Evolutionary conservation across 2,797 vertebrate genomes (phyloP).

Genomic region (Ciconia nigra): DNA sequence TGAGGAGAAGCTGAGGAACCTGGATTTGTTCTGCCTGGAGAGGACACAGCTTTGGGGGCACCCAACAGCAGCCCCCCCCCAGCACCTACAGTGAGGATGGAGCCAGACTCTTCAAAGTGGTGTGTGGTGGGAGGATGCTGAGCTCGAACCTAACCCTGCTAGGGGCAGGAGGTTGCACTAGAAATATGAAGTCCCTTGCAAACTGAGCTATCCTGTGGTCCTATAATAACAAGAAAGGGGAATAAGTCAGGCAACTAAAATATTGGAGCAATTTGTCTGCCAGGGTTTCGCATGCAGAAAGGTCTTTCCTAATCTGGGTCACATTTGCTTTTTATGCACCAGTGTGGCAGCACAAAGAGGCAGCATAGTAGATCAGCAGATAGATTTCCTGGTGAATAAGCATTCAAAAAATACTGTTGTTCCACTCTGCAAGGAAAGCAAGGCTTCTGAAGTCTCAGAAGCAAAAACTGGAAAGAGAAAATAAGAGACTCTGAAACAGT

Average conservation of each 20-base stretch:
- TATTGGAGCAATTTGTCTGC: not conserved
- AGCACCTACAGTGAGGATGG: not conserved
- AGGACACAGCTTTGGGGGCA: not conserved
- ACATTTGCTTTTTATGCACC: not conserved
- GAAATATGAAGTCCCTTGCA: not conserved
- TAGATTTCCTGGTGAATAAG: not conserved
- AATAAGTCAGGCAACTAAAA: not conserved
- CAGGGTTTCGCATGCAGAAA: not conserved
- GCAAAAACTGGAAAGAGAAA: not conserved
- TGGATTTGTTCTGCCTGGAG: not conserved
- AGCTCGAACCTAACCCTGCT: not conserved
- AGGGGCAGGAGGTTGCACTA: not conserved
- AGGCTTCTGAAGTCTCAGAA: not conserved
- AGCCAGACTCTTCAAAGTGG: not conserved
- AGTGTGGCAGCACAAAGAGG: not conserved
- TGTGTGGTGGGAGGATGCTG: not conserved
- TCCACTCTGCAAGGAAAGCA: not conserved
- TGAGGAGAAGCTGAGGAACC: not conserved
- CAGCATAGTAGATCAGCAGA: not conserved
- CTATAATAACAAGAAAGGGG: not conserved
- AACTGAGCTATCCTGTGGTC: not conserved
- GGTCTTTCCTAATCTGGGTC: not conserved
- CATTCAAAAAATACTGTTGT: not conserved
- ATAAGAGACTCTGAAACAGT: not conserved
- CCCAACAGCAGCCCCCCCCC: accelerated